Conservation (phyloP, 1,140 invertebrate species). For the Scaptodrosophila lebanonensis region DNA sequence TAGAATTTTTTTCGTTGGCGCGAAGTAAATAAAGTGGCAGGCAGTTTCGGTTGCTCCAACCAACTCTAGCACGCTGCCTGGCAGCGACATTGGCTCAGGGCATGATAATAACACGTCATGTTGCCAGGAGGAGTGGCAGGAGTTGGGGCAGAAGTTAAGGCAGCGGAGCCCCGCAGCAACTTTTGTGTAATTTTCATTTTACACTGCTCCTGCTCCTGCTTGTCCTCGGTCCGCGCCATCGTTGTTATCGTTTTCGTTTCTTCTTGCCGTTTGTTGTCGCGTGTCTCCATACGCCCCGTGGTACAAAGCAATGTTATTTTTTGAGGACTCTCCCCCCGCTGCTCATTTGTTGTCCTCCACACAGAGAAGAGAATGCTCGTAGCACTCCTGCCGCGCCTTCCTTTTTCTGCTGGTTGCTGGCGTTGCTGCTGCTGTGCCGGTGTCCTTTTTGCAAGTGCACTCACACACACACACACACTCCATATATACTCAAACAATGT, state of each 20-base stretch:
- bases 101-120: slow-evolving; percentile 32
- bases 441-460: too few species aligned
- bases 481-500: too few species aligned
- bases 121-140: too few species aligned
- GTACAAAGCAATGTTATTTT: slow-evolving; percentile 13
- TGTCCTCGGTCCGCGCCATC: slow-evolving; percentile 18
- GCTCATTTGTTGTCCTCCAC: slow-evolving; percentile 39
- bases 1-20: slow-evolving; percentile 5
- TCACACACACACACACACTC: too few species aligned
- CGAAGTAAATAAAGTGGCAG: too few species aligned
- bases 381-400: slow-evolving; percentile 18
- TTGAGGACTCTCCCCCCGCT: slow-evolving; percentile 3
- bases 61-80: too few species aligned
- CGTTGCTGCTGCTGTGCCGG: slow-evolving; percentile 1
- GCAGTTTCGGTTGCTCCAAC: too few species aligned
- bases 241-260: too few species aligned
- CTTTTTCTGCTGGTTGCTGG: slow-evolving; percentile 1
- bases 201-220: not conserved
- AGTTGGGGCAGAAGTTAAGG: too few species aligned
- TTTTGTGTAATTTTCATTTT: slow-evolving; percentile 52
- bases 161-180: slow-evolving; percentile 19
- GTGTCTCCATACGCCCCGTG: slow-evolving; percentile 10
- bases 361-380: slow-evolving; percentile 27
- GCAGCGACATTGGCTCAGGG: too few species aligned
- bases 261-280: too few species aligned